Conservation (phyloP, 2,888 invertebrate species). For the Fragum fragum region DNA sequence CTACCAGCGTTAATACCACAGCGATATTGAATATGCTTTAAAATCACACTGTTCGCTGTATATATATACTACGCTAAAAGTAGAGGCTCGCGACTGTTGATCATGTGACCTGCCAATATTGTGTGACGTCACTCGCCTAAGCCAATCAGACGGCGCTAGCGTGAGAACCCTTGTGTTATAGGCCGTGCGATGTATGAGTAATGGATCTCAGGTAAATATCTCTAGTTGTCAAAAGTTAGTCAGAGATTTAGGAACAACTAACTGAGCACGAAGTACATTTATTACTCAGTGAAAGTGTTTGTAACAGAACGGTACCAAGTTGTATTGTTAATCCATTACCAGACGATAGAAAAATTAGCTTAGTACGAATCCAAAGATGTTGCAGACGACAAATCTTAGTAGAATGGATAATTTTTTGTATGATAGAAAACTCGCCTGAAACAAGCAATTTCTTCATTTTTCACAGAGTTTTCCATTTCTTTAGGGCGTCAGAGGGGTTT, state of each 20-base stretch:
- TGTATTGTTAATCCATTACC: too few species aligned
- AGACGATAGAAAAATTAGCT: too few species aligned
- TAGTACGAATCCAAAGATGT: too few species aligned
- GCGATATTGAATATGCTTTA: not conserved
- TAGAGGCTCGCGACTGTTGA: constrained; percentile 17
- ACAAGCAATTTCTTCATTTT: too few species aligned
- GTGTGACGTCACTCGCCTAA: not conserved
- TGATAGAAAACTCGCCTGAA: too few species aligned
- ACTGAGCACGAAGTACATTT: not conserved
- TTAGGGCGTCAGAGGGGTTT: too few species aligned
- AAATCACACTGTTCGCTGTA: not conserved
- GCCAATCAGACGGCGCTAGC: constrained; percentile 23
- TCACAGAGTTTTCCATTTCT: too few species aligned
- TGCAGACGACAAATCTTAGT: too few species aligned
- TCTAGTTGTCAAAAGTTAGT: not conserved
- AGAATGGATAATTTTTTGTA: too few species aligned
- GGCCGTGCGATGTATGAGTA: not conserved
- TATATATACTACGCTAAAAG: constrained; percentile 35
- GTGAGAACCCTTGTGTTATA: constrained; percentile 16
- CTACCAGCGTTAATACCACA: not conserved
- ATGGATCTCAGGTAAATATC: not conserved
- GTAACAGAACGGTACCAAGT: too few species aligned
- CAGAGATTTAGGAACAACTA: not conserved
- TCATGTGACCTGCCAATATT: constrained; percentile 52
- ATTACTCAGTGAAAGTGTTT: not conserved